phyloP scores from a whole-genome alignment of 2,797 vertebrate species.

The Eulemur coronatus region DNA sequence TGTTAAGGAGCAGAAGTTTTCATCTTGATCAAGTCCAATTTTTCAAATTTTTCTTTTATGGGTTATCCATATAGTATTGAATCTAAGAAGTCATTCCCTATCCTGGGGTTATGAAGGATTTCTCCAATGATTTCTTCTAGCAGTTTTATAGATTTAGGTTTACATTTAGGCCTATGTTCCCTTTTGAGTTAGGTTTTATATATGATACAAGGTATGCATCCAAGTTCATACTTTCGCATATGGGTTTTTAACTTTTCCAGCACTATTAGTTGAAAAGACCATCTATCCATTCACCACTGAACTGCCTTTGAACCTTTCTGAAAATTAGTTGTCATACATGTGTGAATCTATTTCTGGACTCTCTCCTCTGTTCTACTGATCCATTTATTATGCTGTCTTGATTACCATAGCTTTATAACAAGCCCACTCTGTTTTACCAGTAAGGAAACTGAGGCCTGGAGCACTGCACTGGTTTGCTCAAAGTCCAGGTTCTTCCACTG shows the following conservation, averaged over 20 bases:
- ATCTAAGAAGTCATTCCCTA: background rate
- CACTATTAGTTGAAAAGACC: background rate
- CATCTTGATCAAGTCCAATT: background rate
- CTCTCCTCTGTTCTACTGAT: background rate
- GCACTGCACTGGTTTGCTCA: background rate
- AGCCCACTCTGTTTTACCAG: background rate
- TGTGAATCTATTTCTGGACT: background rate
- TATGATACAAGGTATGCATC: background rate
- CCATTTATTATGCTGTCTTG: background rate
- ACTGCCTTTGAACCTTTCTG: background rate
- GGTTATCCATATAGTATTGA: accelerated
- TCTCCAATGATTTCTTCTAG: background rate
- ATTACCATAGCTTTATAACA: background rate
- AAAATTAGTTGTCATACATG: background rate
- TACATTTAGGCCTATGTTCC: background rate
- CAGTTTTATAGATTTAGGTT: background rate
- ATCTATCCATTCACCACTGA: background rate
- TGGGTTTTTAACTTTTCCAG: background rate
- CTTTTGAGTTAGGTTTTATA: background rate
- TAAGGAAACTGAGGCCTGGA: background rate
- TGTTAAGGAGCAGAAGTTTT: background rate
- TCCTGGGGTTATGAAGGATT: background rate
- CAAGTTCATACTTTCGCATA: background rate
- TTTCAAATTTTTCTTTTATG: background rate
- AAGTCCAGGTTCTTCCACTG: background rate